Base-by-base conservation (phyloP, 2,888 invertebrate genomes). In the Pammene fasciana region DNA sequence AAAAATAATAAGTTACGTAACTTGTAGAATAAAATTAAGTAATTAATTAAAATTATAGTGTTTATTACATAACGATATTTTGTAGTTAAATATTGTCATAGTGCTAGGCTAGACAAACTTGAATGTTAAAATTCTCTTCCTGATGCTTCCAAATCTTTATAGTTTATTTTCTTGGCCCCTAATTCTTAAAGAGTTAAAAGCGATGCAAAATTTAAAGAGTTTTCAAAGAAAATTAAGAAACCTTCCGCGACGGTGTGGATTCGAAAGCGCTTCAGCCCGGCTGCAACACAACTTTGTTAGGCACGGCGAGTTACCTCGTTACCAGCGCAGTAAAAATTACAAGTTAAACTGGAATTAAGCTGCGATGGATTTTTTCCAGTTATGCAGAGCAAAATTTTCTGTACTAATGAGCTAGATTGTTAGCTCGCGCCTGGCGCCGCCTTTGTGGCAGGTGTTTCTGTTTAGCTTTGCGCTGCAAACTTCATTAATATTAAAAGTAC, bases 161-260 rank as follows among this genome's bases (percentile, higher is more conserved):
- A 84, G 82, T 86, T 85, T 82, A 34, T 78, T 75, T 74, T 76
- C 81, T 84, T 77, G 79, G 76, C 79, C 80, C 70, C 78, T 75
- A 74, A 78, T 79, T 79, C 75, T 76, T 78, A 76, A 85, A 83
- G 50, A 85, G 81, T 86, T 86, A 81, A 86, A 85, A 83, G 84
- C 82, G 82, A 82, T 85, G 84, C 79, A 85, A 87, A 86, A 85
- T 88, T 90, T 86, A 86, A 88, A 87, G 84, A 89, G 86, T 86
- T 88, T 86, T 78, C 79, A 86, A 88, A 86, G 86, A 86, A 90
- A 89, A 88, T 90, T 88, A 89, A 87, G 86, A 81, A 80, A 79
- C 77, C 78, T 54, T 65, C 74, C 75, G 76, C 78, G 79, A 80
- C 79, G 80, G 75, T 73, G 77, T 78, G 75, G 75, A 77, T 79